These are phyloP conservation scores for Candoia aspera DNA, from an alignment of 2,113 vertebrate genomes.

Conservation along the genomic window DNA sequence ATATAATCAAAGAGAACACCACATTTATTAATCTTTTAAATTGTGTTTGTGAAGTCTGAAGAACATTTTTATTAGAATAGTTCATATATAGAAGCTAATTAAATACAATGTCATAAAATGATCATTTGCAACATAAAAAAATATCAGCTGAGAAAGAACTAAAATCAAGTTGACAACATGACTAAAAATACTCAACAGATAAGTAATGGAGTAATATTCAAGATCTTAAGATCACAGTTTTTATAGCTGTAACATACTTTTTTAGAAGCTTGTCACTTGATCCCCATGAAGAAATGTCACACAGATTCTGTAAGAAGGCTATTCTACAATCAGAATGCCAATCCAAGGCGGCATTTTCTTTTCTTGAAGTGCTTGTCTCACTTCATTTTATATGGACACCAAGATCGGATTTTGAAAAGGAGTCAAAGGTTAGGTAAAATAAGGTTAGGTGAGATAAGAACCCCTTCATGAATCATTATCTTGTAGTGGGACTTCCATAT, in stretches of 20 bases:
- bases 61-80: neutral
- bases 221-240: neutral
- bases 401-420: too few relatives aligned
- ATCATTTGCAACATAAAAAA: neutral
- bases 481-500: too few relatives aligned
- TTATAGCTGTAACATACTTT: neutral
- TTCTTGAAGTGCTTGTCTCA: too few relatives aligned
- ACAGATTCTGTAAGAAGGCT: too few relatives aligned
- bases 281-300: too few relatives aligned
- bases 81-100: neutral
- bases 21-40: neutral
- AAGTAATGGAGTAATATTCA: neutral
- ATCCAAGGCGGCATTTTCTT: too few relatives aligned
- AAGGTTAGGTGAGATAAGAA: too few relatives aligned
- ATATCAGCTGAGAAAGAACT: neutral
- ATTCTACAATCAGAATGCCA: too few relatives aligned
- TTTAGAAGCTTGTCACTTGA: too few relatives aligned
- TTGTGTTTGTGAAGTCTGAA: neutral
- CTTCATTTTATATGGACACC: too few relatives aligned
- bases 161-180: neutral
- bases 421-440: too few relatives aligned
- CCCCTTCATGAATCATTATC: too few relatives aligned
- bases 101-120: neutral
- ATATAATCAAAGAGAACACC: neutral
- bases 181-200: neutral